phyloP scores from a whole-genome alignment of 2,888 invertebrate genomes.

The Bugulina stolonifera region DNA sequence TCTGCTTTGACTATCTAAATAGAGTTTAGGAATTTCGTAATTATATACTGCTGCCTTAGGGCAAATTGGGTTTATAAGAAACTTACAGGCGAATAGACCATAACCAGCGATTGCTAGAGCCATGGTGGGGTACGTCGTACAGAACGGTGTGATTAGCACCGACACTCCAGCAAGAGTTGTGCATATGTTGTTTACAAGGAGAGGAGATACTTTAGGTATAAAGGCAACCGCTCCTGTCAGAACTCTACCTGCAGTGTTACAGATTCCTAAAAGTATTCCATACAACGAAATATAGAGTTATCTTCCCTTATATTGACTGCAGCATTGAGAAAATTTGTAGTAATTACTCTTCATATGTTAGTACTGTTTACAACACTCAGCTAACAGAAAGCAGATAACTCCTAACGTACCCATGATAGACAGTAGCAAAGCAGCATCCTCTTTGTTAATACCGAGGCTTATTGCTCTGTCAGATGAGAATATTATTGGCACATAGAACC shows the following conservation, averaged over 20 bases:
- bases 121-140: slow-evolving; percentile 69
- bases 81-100: slow-evolving; percentile 61
- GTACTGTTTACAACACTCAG: too few species aligned
- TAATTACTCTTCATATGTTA: too few species aligned
- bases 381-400: too few species aligned
- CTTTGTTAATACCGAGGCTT: slow-evolving; percentile 37
- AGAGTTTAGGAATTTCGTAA: too few species aligned
- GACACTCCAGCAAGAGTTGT: slow-evolving; percentile 78
- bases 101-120: slow-evolving; percentile 78
- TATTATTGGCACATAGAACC: slow-evolving; percentile 48
- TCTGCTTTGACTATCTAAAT: too few species aligned
- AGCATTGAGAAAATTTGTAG: too few species aligned
- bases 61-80: too few species aligned
- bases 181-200: slow-evolving; percentile 83
- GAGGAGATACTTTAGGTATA: slow-evolving; percentile 66
- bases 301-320: too few species aligned
- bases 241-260: slow-evolving; percentile 87
- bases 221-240: slow-evolving; percentile 75
- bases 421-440: slow-evolving; percentile 55
- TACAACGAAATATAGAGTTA: slow-evolving; percentile 27
- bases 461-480: slow-evolving; percentile 40
- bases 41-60: too few species aligned
- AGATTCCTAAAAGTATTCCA: slow-evolving; percentile 61
- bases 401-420: slow-evolving; percentile 56
- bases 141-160: slow-evolving; percentile 77